A percentile compares a stretch with the other conserved stretches of the same genome.
Conservation (phyloP, 30 jellyfish, hydroid and myxozoan species). For the Rhopilema esculentum region DNA sequence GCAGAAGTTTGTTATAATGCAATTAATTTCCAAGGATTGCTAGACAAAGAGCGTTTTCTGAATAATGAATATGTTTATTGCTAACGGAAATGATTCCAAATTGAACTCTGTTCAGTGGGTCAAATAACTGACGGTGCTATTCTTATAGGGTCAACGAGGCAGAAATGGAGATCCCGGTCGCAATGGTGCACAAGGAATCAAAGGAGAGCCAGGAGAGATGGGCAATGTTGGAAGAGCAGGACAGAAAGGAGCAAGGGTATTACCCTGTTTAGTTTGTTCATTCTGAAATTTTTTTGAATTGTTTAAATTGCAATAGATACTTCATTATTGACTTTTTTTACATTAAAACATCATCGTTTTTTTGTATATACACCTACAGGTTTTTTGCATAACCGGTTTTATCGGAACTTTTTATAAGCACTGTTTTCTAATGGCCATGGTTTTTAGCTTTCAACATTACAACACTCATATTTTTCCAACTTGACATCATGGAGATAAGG, state of each 20-base stretch:
- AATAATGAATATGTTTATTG: neutral
- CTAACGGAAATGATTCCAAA: neutral
- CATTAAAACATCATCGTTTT: too few relatives aligned
- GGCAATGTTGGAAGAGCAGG: conserved; percentile 92
- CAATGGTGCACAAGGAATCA: conserved; percentile 86
- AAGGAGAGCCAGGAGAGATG: conserved; percentile 94
- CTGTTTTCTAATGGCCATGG: too few relatives aligned
- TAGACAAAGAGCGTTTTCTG: neutral
- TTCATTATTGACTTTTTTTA: too few relatives aligned
- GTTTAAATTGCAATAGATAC: too few relatives aligned
- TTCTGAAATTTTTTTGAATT: too few relatives aligned
- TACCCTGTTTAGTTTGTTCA: too few relatives aligned
- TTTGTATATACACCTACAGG: neutral
- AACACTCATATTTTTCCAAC: too few relatives aligned
- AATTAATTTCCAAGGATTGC: neutral
- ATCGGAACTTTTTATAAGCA: neutral
- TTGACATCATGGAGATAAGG: too few relatives aligned
- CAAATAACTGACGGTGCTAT: neutral
- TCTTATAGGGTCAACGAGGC: conserved; percentile 72
- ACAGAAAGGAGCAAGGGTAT: conserved; percentile 79
- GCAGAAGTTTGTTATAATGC: neutral
- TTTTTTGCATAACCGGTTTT: neutral
- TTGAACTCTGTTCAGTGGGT: neutral
- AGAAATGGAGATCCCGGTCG: conserved; percentile 82
- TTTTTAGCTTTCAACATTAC: too few relatives aligned